Conservation (phyloP, 2,888 invertebrate species). For the Seladonia tumulorum region DNA sequence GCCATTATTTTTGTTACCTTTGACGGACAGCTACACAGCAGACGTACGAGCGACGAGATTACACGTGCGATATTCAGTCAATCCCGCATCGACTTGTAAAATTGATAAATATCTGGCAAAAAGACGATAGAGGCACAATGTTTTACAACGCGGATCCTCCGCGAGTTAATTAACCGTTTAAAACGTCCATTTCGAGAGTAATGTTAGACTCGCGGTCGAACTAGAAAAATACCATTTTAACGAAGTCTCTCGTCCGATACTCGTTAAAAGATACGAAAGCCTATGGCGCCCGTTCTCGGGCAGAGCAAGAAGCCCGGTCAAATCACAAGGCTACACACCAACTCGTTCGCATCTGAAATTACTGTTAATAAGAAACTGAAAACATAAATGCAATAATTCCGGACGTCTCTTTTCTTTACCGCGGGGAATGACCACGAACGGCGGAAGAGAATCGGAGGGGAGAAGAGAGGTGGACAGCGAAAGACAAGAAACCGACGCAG, state of each 20-base stretch:
- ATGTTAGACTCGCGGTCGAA: not conserved
- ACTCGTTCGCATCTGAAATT: not conserved
- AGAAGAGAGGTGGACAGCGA: not conserved
- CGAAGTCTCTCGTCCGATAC: not conserved
- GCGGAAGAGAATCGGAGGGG: not conserved
- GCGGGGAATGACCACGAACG: not conserved
- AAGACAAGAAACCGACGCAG: not conserved
- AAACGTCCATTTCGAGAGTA: not conserved
- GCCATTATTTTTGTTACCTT: constrained; percentile 10
- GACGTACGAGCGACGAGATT: not conserved
- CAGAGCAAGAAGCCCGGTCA: not conserved
- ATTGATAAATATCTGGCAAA: not conserved
- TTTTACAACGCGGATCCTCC: not conserved
- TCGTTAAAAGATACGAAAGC: not conserved
- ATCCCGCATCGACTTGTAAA: not conserved
- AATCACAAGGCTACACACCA: not conserved
- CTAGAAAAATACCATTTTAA: not conserved
- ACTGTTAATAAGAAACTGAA: not conserved
- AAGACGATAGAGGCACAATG: not conserved
- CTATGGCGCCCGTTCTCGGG: not conserved
- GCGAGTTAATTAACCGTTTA: not conserved
- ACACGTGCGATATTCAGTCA: not conserved
- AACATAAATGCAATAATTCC: not conserved
- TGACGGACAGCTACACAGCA: constrained; percentile 11
- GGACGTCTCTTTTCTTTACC: not conserved